Conservation (phyloP, 1,140 invertebrate species). For the Ganaspis sp. region DNA sequence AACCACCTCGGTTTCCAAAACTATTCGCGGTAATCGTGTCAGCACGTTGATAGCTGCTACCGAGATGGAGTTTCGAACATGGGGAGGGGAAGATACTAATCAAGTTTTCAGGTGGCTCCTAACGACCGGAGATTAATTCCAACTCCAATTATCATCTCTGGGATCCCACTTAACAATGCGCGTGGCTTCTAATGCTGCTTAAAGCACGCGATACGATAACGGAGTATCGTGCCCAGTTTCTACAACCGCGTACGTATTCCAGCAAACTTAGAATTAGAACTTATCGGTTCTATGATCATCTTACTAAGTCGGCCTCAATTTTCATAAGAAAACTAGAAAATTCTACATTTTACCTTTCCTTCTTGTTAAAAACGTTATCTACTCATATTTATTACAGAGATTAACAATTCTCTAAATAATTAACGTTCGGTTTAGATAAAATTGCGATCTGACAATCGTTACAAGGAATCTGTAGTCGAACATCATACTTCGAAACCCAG, state of each 20-base stretch:
- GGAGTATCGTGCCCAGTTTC: slow-evolving; percentile 13
- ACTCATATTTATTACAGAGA: no score
- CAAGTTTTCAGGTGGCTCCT: slow-evolving; percentile 44
- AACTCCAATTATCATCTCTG: slow-evolving; percentile 62
- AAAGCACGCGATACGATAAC: slow-evolving; percentile 25
- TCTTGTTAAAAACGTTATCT: no score
- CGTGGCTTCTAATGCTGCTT: slow-evolving; percentile 25
- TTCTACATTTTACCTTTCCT: no score
- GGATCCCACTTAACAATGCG: slow-evolving; percentile 53
- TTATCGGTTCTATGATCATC: background rate
- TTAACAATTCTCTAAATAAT: no score
- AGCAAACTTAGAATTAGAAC: slow-evolving; percentile 1
- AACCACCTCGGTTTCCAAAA: background rate
- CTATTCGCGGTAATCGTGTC: slow-evolving; percentile 6
- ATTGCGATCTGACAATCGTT: no score
- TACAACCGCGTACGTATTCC: background rate
- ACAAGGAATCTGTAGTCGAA: no score
- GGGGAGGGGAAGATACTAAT: slow-evolving; percentile 37
- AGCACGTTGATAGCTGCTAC: slow-evolving; percentile 14
- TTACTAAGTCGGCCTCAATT: background rate
- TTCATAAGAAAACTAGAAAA: background rate
- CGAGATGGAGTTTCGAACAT: background rate
- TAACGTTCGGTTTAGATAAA: no score
- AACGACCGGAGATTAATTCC: slow-evolving; percentile 58
- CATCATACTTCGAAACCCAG: no score